Percentiles rank a stretch among this genome's conserved stretches.
Conservation (phyloP, 2,888 invertebrate species). For the Platycnemis pennipes region DNA sequence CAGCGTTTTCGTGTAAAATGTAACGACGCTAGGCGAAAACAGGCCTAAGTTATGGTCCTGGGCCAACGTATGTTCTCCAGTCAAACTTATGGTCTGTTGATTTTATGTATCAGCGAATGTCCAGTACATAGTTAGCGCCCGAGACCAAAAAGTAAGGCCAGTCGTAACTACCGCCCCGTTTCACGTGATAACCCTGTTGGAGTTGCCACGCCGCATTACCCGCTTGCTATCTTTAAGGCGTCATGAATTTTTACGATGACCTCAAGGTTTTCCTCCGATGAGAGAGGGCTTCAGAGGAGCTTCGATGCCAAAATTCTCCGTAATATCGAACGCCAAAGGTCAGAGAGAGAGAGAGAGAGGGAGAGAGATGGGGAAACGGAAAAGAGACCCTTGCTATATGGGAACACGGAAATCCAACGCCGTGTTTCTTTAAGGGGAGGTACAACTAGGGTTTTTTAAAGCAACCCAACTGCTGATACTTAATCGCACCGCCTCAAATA, state of each 20-base stretch:
- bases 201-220: background rate
- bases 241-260: slow-evolving; percentile 11
- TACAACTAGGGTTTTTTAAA: too few species aligned
- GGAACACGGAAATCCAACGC: background rate
- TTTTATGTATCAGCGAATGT: background rate
- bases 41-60: background rate
- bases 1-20: too few species aligned
- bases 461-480: too few species aligned
- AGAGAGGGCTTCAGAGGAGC: background rate
- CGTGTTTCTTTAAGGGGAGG: too few species aligned
- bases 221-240: background rate
- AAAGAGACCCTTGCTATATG: background rate
- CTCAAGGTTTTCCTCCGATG: background rate
- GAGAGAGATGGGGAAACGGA: background rate
- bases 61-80: too few species aligned
- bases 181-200: background rate
- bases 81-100: background rate
- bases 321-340: background rate
- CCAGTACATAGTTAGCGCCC: background rate
- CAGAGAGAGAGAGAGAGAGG: background rate
- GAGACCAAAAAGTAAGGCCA: background rate
- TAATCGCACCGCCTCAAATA: too few species aligned
- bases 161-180: background rate
- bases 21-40: background rate
- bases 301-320: background rate